Base-by-base conservation (phyloP, 2,888 invertebrate species). In the Cyclophora albipunctata region DNA sequence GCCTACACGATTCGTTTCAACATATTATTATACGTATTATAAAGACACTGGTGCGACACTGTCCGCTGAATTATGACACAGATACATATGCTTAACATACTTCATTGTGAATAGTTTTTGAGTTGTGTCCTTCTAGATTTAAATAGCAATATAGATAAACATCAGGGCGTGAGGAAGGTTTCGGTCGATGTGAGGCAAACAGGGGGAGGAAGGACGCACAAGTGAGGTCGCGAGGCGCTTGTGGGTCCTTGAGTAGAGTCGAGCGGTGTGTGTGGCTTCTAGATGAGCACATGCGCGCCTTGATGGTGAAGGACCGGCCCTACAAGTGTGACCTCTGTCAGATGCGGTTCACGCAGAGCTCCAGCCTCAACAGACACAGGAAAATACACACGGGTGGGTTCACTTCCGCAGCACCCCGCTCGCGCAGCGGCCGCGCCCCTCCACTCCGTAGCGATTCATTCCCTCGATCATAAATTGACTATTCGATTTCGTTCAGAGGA, bases 271-370 rank as follows among this genome's bases (percentile, higher is more conserved):
- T 83, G 78, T 83, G 78, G 81, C 73, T 86, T 87, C 73, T 87
- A 88, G 88, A 88, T 87, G 88, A 88, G 80, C 88, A 88, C 85
- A 84, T 83, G 84, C 88, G 81, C 75, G 85, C 88, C 71, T 78
- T 88, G 86, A 72, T 83, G 88, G 84, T 75, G 85, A 88, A 88
- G 87, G 88, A 87, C 73, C 86, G 88, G 75, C 92, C 92, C 62
- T 92, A 91, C 86, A 91, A 91, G 81, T 93, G 92, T 79, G 91
- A 91, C 67, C 83, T 92, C 73, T 93, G 92, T 80, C 89, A 90
- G 78, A 92, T 92, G 84, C 90, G 92, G 80, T 93, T 92, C 83
- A 92, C 92, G 71, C 92, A 93, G 84, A 92, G 92, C 81, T 92
- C 92, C 84, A 92, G 92, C 77, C 89, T 93, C 72, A 92, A 92